Evolutionary conservation across 2,888 invertebrate genomes (phyloP), one percentile per base, ranked within the genome.

Genomic region (Eupithecia exiguata): DNA sequence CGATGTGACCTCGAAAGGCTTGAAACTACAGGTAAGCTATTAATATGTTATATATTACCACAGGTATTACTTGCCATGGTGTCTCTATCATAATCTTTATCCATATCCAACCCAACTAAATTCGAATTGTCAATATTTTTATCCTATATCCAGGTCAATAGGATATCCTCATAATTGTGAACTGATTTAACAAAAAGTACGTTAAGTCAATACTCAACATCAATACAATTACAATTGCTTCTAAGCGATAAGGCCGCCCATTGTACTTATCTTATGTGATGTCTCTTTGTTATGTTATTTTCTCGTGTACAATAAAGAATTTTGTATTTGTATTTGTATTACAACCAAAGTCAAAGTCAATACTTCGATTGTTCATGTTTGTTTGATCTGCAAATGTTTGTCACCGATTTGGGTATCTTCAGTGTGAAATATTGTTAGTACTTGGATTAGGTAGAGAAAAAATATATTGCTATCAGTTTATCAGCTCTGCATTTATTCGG

Each of bases 1-100:
- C 81, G 83, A 80, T 75, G 71, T 82, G 86, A 83, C 86, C 87
- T 86, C 84, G 78, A 85, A 88, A 82, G 10, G 63, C 63, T 65
- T 36, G 36, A 21, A 38, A 18, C 35, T 18, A 35, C 36, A 18
- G 63, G 61, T n/a, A 46, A 6, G 18, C 46, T 46, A n/a, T 46
- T 46, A 18, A 18, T 10, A 53, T 21, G 10, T 53, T 49, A n/a
- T 7, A n/a, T 53, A 49, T 30, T 30, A 30, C 30, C 4, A 30
- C 1, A 30, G 30, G 3, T 49, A 49, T 49, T n/a, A 49, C 53
- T 1, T 25, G 25, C 10, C 12, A 12, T 58, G 12, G 5, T 25
- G 25, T 1, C 14, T 58, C 12, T 14, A 58, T 1, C 58, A 10
- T 21, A 21, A n/a, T 53, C 9, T n/a, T 49, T 49, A 5, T 3